A percentile compares a stretch with the other conserved stretches of the same genome.
These are phyloP conservation scores for Digitonthophagus gazella DNA, from an alignment of 2,888 invertebrate genomes.

Conservation along the genomic window DNA sequence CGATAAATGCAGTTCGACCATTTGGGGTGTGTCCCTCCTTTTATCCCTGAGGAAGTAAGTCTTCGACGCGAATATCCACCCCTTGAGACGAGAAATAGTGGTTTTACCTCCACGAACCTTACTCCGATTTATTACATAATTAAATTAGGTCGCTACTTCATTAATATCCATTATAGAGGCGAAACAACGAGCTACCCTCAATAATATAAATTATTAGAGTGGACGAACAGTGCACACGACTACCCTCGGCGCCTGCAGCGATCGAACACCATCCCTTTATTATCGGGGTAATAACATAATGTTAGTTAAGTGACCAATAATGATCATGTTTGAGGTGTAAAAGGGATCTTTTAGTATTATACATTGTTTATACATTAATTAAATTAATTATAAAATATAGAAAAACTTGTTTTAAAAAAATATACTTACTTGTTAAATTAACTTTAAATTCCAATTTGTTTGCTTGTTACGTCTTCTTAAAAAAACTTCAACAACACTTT, in stretches of 20 bases:
- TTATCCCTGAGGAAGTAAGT: neutral
- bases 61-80: conserved; percentile 27
- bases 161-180: conserved; percentile 43
- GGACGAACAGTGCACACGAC: neutral
- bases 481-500: neutral
- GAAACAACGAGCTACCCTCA: conserved; percentile 36
- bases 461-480: neutral
- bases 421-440: neutral
- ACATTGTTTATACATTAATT: too few relatives aligned
- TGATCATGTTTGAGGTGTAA: too few relatives aligned
- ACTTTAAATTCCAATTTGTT: neutral
- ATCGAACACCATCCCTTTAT: neutral
- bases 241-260: neutral
- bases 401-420: neutral
- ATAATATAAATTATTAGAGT: conserved; percentile 35
- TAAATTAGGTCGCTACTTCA: conserved; percentile 41
- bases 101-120: conserved; percentile 32
- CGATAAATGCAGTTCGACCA: neutral
- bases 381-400: too few relatives aligned
- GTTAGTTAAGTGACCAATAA: neutral
- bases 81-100: conserved; percentile 32
- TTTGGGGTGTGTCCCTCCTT: neutral
- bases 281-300: neutral
- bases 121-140: conserved; percentile 42
- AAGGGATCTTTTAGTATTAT: too few relatives aligned